phyloP scores from a whole-genome alignment of 2,113 vertebrate species.

The Lethenteron reissneri region DNA sequence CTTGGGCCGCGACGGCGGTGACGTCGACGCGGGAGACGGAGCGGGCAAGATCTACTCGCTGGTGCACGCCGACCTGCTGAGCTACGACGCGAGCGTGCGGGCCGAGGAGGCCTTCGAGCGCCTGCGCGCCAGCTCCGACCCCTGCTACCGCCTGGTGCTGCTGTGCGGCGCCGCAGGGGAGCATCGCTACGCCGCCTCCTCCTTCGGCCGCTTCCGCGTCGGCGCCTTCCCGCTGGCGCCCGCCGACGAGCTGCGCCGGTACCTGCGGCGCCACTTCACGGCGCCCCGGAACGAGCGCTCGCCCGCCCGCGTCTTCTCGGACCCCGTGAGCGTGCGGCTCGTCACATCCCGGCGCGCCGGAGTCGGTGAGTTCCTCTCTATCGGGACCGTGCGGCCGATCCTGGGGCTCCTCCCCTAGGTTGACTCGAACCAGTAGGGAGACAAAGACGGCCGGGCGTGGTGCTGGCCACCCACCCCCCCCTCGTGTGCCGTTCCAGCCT shows the following conservation, averaged over 20 bases:
- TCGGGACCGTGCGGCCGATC: too few relatives aligned
- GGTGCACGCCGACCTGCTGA: constrained; percentile 25
- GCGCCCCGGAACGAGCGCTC: background rate
- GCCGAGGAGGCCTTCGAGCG: constrained; percentile 21
- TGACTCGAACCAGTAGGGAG: too few relatives aligned
- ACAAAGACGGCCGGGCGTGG: too few relatives aligned
- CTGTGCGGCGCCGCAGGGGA: constrained; percentile 25
- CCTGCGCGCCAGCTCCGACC: constrained; percentile 16
- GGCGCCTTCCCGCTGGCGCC: constrained; percentile 17
- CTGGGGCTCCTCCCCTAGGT: too few relatives aligned
- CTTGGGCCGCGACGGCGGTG: constrained; percentile 12
- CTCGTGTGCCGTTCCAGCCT: too few relatives aligned
- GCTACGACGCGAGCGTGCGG: constrained; percentile 27
- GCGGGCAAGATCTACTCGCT: constrained; percentile 29
- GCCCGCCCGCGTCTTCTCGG: constrained; percentile 17
- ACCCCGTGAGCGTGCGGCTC: constrained; percentile 23
- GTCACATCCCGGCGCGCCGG: constrained; percentile 26
- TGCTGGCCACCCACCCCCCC: too few relatives aligned
- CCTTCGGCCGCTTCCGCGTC: constrained; percentile 27
- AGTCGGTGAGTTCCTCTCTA: constrained; percentile 21
- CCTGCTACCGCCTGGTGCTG: constrained; percentile 23
- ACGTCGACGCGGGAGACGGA: background rate
- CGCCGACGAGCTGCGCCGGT: constrained; percentile 14
- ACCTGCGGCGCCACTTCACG: constrained; percentile 24
- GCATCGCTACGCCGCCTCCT: constrained; percentile 29